Evolutionary conservation across 2,113 vertebrate genomes (phyloP), one percentile per base, ranked within the genome.

Genomic region (Noctilio leporinus): DNA sequence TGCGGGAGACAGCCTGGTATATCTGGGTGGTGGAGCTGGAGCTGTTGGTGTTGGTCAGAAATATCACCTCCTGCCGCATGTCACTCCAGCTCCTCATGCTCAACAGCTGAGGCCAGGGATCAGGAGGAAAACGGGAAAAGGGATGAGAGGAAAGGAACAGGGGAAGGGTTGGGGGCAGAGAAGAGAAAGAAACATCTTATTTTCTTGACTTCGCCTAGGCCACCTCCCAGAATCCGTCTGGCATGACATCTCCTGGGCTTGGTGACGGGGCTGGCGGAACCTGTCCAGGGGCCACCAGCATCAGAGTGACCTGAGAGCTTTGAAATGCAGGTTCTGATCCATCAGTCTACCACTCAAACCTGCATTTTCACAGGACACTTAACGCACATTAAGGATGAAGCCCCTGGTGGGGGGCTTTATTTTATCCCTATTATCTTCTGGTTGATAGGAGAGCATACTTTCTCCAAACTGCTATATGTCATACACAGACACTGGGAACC

Each of bases 1-100:
- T 99, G 45, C 99, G 99, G 0, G 99, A 99, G 96, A 99, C 99
- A 0, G 99, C 99, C 97, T 99, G 99, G 97, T 99, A 99, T 96
- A 99, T 98, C 95, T 99, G 98, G 0, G 98, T 98, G 55, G 99
- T 99, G 3, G 99, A 99, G 91, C 98, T 97, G 0, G 99, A 98
- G 91, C 98, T 93, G 30, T 99, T 99, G 51, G 95, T 98, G 0
- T 97, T 98, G 93, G 97, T 99, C 62, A 99, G 98, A 96, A 99
- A 99, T 96, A 98, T 97, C 96, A 99, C 99, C 97, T 99, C 99
- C 30, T 98, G 99, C 64, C 99, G 98, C 99, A 99, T 99, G 90
- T 99, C 99, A 0, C 98, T 98, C 99, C 99, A 99, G 97, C 99
- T 99, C 97, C 97, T 99, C 98, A 99, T 99, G 77, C 98, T 98